Evolutionary conservation across 1,140 invertebrate species (phyloP).

Genomic region (Drosophila carrolli): DNA sequence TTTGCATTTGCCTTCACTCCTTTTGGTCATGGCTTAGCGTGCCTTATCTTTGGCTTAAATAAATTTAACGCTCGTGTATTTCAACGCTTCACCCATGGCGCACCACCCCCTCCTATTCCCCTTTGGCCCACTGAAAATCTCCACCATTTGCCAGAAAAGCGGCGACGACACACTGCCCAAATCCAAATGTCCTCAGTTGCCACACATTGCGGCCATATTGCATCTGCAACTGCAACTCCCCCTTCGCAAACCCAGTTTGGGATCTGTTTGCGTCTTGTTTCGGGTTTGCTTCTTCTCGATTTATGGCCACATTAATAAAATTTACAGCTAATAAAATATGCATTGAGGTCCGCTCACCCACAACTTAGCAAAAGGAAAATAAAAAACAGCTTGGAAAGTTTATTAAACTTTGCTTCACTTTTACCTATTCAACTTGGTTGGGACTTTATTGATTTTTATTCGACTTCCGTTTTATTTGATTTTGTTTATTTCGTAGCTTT

Average conservation of each 20-base stretch:
- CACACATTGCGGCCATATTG: constrained; percentile 50
- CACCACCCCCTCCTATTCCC: constrained; percentile 1
- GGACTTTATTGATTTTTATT: constrained; percentile 33
- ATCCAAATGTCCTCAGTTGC: constrained; percentile 75
- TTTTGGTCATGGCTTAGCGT: constrained; percentile 33
- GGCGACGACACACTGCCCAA: constrained; percentile 77
- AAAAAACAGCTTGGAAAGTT: constrained; percentile 27
- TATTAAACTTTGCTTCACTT: constrained; percentile 34
- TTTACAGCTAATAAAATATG: constrained; percentile 83
- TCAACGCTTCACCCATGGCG: constrained; percentile 64
- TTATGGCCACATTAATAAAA: constrained; percentile 82
- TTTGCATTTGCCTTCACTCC: constrained; percentile 7
- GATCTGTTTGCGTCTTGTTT: constrained; percentile 64
- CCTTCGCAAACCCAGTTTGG: constrained; percentile 35
- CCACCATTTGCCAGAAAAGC: constrained; percentile 20
- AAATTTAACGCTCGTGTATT: constrained; percentile 82
- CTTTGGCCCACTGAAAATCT: neutral
- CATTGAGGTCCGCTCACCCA: constrained; percentile 63
- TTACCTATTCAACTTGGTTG: constrained; percentile 32
- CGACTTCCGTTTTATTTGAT: constrained; percentile 43
- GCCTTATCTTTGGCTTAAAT: constrained; percentile 80
- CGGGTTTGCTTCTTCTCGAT: constrained; percentile 59
- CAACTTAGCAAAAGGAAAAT: constrained; percentile 27
- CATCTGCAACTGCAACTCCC: constrained; percentile 4
- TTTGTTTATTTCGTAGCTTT: constrained; percentile 28